Conservation (phyloP, 2,797 vertebrate species). For the Gadopsis marmoratus region DNA sequence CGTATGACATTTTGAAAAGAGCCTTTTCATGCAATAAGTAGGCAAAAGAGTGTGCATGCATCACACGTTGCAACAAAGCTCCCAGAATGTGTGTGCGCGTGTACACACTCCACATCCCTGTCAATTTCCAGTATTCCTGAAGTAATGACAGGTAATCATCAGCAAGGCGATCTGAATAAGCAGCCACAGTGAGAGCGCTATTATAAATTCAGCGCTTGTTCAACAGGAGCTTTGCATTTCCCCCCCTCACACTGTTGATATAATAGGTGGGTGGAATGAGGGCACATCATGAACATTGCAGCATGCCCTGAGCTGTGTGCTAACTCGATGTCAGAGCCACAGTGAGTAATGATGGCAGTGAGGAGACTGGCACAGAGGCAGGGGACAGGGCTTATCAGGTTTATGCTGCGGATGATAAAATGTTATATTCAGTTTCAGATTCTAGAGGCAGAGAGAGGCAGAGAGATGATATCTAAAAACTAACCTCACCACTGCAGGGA, state of each 20-base stretch:
- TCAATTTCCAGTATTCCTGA: slow-evolving; percentile 61
- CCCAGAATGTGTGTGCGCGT: not conserved
- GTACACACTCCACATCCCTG: slow-evolving; percentile 20
- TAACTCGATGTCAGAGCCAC: slow-evolving; percentile 74
- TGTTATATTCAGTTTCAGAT: slow-evolving; percentile 74
- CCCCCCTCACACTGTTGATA: slow-evolving; percentile 68
- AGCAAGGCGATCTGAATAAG: slow-evolving; percentile 63
- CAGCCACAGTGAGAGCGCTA: slow-evolving; percentile 47
- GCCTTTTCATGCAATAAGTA: slow-evolving; percentile 13
- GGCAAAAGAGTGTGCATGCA: slow-evolving; percentile 2
- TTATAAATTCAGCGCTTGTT: slow-evolving; percentile 74
- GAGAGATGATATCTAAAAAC: slow-evolving; percentile 68
- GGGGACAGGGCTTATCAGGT: slow-evolving; percentile 75
- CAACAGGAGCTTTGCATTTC: slow-evolving; percentile 69
- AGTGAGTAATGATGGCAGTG: slow-evolving; percentile 78
- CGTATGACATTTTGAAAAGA: slow-evolving; percentile 10
- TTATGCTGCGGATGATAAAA: slow-evolving; percentile 76
- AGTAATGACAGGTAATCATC: slow-evolving; percentile 75
- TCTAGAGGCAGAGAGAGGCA: slow-evolving; percentile 56
- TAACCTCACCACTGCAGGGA: slow-evolving; percentile 59
- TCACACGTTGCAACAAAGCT: slow-evolving; percentile 19
- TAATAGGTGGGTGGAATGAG: slow-evolving; percentile 80
- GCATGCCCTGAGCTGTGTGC: slow-evolving; percentile 77
- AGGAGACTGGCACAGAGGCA: slow-evolving; percentile 76
- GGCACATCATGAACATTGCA: slow-evolving; percentile 75